Conservation (phyloP, 2,797 vertebrate genomes). For the Distichodus sexfasciatus region DNA sequence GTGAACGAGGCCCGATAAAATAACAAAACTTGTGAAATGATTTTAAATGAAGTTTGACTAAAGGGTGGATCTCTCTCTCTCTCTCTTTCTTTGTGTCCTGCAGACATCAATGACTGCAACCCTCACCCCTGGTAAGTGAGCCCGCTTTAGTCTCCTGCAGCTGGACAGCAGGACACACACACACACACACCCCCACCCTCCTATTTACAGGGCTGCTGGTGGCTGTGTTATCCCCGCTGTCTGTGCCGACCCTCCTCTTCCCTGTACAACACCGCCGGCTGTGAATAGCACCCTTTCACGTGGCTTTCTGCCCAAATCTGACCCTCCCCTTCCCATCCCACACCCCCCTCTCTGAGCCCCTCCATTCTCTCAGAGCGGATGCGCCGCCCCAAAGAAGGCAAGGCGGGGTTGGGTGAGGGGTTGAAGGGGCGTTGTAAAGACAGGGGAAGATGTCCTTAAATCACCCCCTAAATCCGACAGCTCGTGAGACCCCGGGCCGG, state of each 20-base stretch:
- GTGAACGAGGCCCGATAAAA: too few species aligned
- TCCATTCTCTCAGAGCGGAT: slow-evolving; percentile 42
- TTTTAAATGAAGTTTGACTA: too few species aligned
- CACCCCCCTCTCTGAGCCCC: not conserved
- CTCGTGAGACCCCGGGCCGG: slow-evolving; percentile 47
- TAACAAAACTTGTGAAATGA: too few species aligned
- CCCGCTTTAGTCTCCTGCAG: not conserved
- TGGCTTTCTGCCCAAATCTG: slow-evolving; percentile 52
- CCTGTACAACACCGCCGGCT: slow-evolving; percentile 51
- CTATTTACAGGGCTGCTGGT: slow-evolving; percentile 33
- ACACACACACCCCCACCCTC: slow-evolving; percentile 36
- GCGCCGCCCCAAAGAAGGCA: slow-evolving; percentile 57
- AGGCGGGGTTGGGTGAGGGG: slow-evolving; percentile 46
- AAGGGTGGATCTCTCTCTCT: not conserved
- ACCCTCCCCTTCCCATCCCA: slow-evolving; percentile 26
- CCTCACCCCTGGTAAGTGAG: slow-evolving; percentile 93
- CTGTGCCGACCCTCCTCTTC: slow-evolving; percentile 49
- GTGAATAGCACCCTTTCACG: slow-evolving; percentile 42
- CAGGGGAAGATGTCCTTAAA: slow-evolving; percentile 68
- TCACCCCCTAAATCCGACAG: slow-evolving; percentile 67
- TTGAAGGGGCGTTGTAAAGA: slow-evolving; percentile 35
- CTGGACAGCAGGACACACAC: not conserved
- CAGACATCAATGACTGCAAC: slow-evolving; percentile 96
- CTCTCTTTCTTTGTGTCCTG: slow-evolving; percentile 28
- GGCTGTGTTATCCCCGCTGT: slow-evolving; percentile 38